Conservation (phyloP, 2,797 vertebrate genomes). For the Phalloptychus januarius region DNA sequence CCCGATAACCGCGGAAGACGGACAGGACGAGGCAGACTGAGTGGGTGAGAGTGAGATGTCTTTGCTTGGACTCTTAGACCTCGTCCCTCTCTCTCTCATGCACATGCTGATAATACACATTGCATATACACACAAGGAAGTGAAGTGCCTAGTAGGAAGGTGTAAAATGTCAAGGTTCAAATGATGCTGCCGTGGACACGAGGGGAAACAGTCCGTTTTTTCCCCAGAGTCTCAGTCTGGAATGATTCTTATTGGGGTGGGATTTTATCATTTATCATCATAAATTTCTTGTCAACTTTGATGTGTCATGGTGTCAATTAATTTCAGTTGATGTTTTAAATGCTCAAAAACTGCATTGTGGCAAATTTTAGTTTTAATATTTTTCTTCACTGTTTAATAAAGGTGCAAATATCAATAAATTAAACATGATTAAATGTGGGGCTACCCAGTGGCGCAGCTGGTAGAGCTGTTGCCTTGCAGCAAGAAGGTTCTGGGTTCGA, state of each 20-base stretch:
- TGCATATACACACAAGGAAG: slow-evolving; percentile 17
- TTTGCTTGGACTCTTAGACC: slow-evolving; percentile 24
- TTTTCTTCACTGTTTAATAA: too few relatives aligned
- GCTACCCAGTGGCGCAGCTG: too few relatives aligned
- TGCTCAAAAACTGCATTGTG: too few relatives aligned
- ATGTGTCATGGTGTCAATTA: too few relatives aligned
- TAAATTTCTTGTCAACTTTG: too few relatives aligned
- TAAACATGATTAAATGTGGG: too few relatives aligned
- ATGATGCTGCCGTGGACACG: slow-evolving; percentile 11
- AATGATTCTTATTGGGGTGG: background rate
- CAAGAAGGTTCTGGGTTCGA: too few relatives aligned
- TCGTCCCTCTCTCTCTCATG: slow-evolving; percentile 39
- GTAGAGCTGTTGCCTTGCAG: too few relatives aligned
- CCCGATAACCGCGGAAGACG: slow-evolving; percentile 61
- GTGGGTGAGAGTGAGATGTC: slow-evolving; percentile 50
- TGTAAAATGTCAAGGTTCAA: slow-evolving; percentile 14
- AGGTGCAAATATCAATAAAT: too few relatives aligned
- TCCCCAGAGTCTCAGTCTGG: background rate
- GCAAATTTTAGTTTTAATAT: too few relatives aligned
- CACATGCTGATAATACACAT: slow-evolving; percentile 43
- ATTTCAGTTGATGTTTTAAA: too few relatives aligned
- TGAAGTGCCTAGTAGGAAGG: slow-evolving; percentile 1
- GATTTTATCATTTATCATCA: too few relatives aligned
- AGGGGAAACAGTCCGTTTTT: background rate
- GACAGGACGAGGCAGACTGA: slow-evolving; percentile 46